A percentile compares a stretch with the other conserved stretches of the same genome.
phyloP scores from a whole-genome alignment of 53 echinoderm and acorn worm genomes.

The Antedon mediterranea region DNA sequence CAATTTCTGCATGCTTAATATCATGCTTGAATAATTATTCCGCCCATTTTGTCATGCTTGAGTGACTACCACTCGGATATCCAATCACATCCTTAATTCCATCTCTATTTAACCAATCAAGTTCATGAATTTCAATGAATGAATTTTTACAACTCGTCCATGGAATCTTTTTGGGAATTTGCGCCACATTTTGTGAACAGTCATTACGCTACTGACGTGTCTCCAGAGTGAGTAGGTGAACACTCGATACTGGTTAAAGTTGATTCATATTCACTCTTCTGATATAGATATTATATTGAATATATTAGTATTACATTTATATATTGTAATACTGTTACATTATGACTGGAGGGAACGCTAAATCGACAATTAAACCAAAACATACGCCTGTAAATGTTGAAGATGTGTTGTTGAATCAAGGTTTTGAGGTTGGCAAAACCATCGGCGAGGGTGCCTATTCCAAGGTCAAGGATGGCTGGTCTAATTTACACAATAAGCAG shows the following conservation, averaged over 20 bases:
- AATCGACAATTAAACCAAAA: not conserved
- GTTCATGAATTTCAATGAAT: not conserved
- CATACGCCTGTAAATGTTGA: not conserved
- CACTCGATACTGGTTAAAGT: too few species aligned
- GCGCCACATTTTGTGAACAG: too few species aligned
- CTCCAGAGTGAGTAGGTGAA: too few species aligned
- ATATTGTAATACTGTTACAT: not conserved
- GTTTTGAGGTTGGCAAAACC: not conserved
- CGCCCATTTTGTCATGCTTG: not conserved
- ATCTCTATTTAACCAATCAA: not conserved
- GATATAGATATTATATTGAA: too few species aligned
- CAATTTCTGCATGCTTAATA: not conserved
- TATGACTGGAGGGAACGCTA: not conserved
- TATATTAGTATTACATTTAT: not conserved
- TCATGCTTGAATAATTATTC: not conserved
- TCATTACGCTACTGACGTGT: not conserved
- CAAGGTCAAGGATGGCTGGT: not conserved
- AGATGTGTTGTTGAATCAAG: not conserved
- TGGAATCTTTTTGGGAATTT: not conserved
- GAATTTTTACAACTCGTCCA: not conserved
- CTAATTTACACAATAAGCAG: not conserved
- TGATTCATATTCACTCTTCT: too few species aligned
- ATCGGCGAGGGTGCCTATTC: constrained; percentile 4
- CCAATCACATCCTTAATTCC: not conserved
- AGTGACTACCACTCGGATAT: not conserved